Conservation (phyloP, 2,113 vertebrate species). For the Myiopsitta monachus region DNA sequence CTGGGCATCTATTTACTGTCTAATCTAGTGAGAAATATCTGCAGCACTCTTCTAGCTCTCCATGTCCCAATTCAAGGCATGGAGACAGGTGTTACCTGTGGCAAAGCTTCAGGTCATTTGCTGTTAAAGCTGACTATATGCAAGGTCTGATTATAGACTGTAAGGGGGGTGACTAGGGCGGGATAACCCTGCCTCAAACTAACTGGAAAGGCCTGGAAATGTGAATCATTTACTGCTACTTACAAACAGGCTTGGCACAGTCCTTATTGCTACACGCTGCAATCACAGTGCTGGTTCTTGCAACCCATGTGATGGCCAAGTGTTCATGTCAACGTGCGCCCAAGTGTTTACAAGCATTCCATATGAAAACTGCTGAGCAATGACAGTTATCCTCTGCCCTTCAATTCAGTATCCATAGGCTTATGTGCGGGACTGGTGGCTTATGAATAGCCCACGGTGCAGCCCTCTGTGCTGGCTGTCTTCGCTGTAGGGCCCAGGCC, state of each 20-base stretch:
- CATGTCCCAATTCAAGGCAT: neutral
- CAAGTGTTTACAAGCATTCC: neutral
- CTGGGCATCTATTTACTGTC: neutral
- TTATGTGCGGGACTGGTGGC: neutral
- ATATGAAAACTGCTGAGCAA: neutral
- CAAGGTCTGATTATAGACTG: neutral
- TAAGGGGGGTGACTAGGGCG: neutral
- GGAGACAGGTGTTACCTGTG: neutral
- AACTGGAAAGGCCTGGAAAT: neutral
- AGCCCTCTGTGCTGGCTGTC: neutral
- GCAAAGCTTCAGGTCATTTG: neutral
- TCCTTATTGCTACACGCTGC: neutral
- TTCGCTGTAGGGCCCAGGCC: neutral
- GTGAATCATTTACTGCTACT: neutral
- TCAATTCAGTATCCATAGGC: too few species aligned
- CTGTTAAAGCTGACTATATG: neutral
- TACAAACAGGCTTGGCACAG: neutral
- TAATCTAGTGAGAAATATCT: neutral
- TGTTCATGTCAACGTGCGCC: rapidly evolving
- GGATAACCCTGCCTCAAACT: neutral
- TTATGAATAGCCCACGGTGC: rapidly evolving
- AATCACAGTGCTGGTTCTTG: neutral
- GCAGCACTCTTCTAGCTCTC: neutral
- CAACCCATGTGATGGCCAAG: too few species aligned
- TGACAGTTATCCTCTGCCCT: neutral